Evolutionary conservation across 2,888 invertebrate species (phyloP).

Genomic region (Nephrotoma flavescens): DNA sequence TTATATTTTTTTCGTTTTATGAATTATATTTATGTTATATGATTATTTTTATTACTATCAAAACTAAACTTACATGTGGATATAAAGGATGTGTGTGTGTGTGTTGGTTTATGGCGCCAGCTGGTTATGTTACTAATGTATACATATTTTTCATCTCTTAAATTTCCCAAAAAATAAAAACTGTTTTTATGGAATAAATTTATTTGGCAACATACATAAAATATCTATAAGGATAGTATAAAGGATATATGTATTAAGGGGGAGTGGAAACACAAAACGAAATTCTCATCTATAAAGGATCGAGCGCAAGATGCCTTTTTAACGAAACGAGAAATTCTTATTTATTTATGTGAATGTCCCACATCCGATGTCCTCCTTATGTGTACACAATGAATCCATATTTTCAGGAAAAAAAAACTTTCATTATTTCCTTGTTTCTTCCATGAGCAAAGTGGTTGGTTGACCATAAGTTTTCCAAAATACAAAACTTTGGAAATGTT

Average conservation of each 20-base stretch:
- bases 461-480: not conserved
- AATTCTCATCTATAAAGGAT: not conserved
- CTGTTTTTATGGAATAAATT: not conserved
- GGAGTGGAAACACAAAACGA: not conserved
- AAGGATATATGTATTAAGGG: not conserved
- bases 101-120: not conserved
- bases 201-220: not conserved
- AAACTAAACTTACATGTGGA: not conserved
- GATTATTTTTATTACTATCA: not conserved
- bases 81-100: not conserved
- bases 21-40: not conserved
- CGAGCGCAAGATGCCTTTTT: not conserved
- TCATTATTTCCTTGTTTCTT: not conserved
- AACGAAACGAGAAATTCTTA: not conserved
- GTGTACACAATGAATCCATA: not conserved
- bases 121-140: not conserved
- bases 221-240: not conserved
- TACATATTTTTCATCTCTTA: not conserved
- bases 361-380: not conserved
- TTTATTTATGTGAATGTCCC: not conserved
- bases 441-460: not conserved
- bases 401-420: not conserved
- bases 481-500: not conserved
- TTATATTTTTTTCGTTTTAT: not conserved
- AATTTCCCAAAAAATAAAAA: not conserved